Base-by-base conservation (phyloP, 2,888 invertebrate species). In the Trachelus tabidus region DNA sequence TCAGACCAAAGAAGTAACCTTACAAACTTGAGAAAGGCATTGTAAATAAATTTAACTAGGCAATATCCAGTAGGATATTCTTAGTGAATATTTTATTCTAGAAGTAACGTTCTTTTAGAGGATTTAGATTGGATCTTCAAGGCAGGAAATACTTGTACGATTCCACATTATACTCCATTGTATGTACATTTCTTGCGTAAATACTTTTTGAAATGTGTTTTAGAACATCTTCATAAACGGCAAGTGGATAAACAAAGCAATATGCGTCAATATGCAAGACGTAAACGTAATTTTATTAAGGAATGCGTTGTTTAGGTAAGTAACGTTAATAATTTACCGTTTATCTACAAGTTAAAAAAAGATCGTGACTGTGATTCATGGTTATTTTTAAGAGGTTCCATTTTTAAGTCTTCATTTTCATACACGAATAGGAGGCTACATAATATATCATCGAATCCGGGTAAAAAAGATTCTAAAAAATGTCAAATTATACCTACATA, bases 381-480 rank as follows among this genome's bases (percentile, higher is more conserved):
- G 56, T 23, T 56, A 56, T 23, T 56, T 56, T 56, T 23, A 23
- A 23, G 12, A 56, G 56, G 23, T 2, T 23, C 6, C 56, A 15
- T 23, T 23, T 23, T 23, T 23, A 9, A 56, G 0, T 23, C 1
- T 9, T 9, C 9, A 23, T 56, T 56, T 40, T 56, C 9, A 9
- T 56, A 56, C 23, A 9, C 23, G 56, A 56, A 56, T 9, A 6
- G 23, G 56, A 56, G 6, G 56, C 56, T 23, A 23, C 9, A 2
- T 56, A 23, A 2, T 56, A 1, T 23, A 0, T 9, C 2, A 23
- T 23, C 23, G 23, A 56, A 34, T 69, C 69, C 69, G 81, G 80
- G 77, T 79, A 79, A 80, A 78, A 74, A 80, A 35, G 12, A 79
- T 75, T 77, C 69, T 75, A 77, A 81, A 78, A 77, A 79, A 77